Percentiles rank a stretch among this genome's conserved stretches.
These are phyloP conservation scores for Anarsia innoxiella DNA, from an alignment of 2,888 invertebrate genomes.

Conservation along the genomic window DNA sequence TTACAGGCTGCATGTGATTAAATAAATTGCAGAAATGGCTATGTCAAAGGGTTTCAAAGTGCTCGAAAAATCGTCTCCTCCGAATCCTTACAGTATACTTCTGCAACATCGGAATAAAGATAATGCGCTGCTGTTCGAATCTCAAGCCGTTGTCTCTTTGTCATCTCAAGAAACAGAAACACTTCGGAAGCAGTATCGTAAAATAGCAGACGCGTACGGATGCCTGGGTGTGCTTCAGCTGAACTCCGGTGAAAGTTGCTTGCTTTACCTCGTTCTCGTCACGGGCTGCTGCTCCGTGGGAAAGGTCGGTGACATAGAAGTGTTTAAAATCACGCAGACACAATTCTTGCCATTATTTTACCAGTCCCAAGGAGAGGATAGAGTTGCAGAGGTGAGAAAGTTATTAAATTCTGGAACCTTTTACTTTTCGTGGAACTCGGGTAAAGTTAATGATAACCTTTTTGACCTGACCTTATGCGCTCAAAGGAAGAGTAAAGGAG, in stretches of 20 bases:
- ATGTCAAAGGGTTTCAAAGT: slow-evolving; percentile 96
- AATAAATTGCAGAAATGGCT: slow-evolving; percentile 78
- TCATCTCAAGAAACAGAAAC: slow-evolving; percentile 92
- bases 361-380: slow-evolving; percentile 77
- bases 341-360: slow-evolving; percentile 91
- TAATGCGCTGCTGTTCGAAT: slow-evolving; percentile 92
- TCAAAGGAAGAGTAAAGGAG: slow-evolving; percentile 88
- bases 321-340: slow-evolving; percentile 95
- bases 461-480: slow-evolving; percentile 96
- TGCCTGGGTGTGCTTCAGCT: slow-evolving; percentile 95
- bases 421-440: slow-evolving; percentile 92
- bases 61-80: slow-evolving; percentile 89
- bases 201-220: slow-evolving; percentile 95
- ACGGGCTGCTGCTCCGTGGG: slow-evolving; percentile 98
- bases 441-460: slow-evolving; percentile 61
- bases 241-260: slow-evolving; percentile 87
- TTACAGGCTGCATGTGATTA: slow-evolving; percentile 30
- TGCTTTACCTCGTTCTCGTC: slow-evolving; percentile 93
- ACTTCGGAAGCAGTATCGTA: slow-evolving; percentile 90
- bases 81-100: slow-evolving; percentile 91
- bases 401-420: slow-evolving; percentile 98
- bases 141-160: slow-evolving; percentile 91
- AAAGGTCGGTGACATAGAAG: slow-evolving; percentile 95
- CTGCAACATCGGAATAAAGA: slow-evolving; percentile 92
- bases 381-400: slow-evolving; percentile 82